Percentiles rank a stretch among this genome's conserved stretches.
Conservation (phyloP, 2,888 invertebrate genomes). For the Drosophila eohydei region DNA sequence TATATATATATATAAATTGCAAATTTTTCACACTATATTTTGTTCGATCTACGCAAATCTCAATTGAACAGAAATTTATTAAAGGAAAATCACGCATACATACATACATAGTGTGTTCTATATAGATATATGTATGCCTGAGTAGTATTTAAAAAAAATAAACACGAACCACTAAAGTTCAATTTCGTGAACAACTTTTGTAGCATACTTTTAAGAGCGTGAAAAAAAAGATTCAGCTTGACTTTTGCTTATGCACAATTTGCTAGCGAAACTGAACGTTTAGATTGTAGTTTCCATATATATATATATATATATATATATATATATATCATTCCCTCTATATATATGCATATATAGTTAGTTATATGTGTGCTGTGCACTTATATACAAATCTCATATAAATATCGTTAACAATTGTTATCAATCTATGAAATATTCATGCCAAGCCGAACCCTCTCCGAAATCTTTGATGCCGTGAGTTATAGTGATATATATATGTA, state of each 20-base stretch:
- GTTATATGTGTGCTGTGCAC: conserved; percentile 38
- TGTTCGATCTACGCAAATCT: background rate
- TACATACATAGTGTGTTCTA: background rate
- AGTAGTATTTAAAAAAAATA: background rate
- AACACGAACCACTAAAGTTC: background rate
- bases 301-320: conserved; percentile 9
- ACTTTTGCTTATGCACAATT: background rate
- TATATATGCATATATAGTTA: conserved; percentile 14
- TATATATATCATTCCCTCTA: background rate
- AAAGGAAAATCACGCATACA: background rate
- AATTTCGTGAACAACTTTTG: background rate
- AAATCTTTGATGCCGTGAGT: conserved; percentile 37
- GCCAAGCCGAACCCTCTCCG: conserved; percentile 52
- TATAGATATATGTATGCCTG: background rate
- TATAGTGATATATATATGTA: conserved; percentile 13
- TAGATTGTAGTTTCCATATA: background rate
- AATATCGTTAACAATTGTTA: conserved; percentile 33
- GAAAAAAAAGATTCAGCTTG: background rate
- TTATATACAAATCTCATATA: conserved; percentile 40
- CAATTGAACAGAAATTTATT: background rate
- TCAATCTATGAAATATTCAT: conserved; percentile 34
- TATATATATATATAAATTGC: background rate
- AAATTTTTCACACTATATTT: background rate
- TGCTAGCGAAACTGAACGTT: background rate
- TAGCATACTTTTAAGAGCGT: conserved; percentile 29